These are phyloP conservation scores for Piaya cayana DNA, from an alignment of 2,113 vertebrate genomes.

Conservation along the genomic window DNA sequence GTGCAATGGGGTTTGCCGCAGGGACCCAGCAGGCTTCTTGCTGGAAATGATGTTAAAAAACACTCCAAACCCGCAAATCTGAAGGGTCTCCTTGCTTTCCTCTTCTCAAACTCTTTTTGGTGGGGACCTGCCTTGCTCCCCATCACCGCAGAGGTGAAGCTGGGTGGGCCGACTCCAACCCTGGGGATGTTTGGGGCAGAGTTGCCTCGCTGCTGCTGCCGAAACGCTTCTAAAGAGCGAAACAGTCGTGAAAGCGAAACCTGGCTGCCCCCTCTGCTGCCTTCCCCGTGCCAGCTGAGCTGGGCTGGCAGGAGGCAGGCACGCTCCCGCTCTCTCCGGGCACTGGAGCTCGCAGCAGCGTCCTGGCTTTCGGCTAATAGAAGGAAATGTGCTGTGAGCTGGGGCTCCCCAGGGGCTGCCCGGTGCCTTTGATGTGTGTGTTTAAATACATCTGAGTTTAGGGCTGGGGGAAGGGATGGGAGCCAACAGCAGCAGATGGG, in stretches of 20 bases:
- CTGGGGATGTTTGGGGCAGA: background rate
- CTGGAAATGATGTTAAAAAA: background rate
- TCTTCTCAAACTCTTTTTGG: fast-evolving
- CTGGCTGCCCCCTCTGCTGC: fast-evolving
- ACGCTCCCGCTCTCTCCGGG: background rate
- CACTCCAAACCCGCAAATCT: background rate
- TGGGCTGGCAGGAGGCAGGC: background rate
- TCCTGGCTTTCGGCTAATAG: background rate
- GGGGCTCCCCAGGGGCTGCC: background rate
- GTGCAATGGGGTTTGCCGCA: fast-evolving
- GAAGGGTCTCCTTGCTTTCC: background rate
- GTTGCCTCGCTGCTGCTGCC: fast-evolving
- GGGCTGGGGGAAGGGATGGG: conserved; percentile 37
- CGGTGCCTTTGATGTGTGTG: conserved; percentile 66
- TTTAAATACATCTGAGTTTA: conserved; percentile 61
- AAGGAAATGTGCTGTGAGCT: conserved; percentile 42
- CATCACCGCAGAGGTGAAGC: background rate
- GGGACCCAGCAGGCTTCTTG: background rate
- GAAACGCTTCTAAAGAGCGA: background rate
- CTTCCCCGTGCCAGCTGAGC: background rate
- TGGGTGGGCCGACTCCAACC: fast-evolving
- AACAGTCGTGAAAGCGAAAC: background rate
- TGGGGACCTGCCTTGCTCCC: background rate
- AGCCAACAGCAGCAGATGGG: conserved; percentile 66
- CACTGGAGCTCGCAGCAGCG: background rate